Evolutionary conservation across 2,113 vertebrate species (phyloP), one percentile per base, ranked within the genome.

Genomic region (Heloderma charlesbogerti): DNA sequence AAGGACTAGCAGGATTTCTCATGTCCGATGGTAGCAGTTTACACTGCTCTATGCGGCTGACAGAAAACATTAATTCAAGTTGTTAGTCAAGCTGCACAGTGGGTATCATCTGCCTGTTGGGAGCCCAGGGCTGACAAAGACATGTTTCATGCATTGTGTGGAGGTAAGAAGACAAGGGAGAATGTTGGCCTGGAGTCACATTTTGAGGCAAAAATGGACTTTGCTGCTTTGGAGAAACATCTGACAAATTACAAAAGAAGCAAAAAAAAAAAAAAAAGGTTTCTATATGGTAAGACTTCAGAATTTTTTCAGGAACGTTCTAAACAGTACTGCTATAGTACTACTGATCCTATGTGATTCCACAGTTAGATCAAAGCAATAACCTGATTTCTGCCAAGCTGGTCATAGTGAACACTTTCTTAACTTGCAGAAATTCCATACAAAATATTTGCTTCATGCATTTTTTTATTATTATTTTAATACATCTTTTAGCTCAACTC

Each of bases 401-500:
- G 16, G 81, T 22, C 37, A 71, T 4, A 6, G 10, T 0, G 0
- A 1, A 92, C 15, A 54, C 57, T 78, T 78, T 71, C 60, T 22
- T 82, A 86, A 40, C 4, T 51, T 37, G 34, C 79, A 78, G 43
- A 84, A 91, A 66, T 48, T 22, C 63, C 69, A 22, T 3, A 8
- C 29, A n/a, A 40, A 89, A 89, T 66, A 60, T 79, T 18, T 79
- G 57, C 27, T 90, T 37, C 74, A 3, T 89, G 63, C 22, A 48
- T 51, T 77, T 75, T 84, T 66, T 3, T n/a, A 18, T n/a, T 89
- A 90, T 54, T 85, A 4, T 0, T 90, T 85, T 90, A 63, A 85
- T 86, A 34, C 48, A 34, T 81, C 84, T 92, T 86, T 91, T 57
- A 25, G 20, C 75, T 89, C 89, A 43, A 13, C 31, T 69, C 85